Conservation (phyloP, 1,140 invertebrate species). For the Diachasmimorpha longicaudata region DNA sequence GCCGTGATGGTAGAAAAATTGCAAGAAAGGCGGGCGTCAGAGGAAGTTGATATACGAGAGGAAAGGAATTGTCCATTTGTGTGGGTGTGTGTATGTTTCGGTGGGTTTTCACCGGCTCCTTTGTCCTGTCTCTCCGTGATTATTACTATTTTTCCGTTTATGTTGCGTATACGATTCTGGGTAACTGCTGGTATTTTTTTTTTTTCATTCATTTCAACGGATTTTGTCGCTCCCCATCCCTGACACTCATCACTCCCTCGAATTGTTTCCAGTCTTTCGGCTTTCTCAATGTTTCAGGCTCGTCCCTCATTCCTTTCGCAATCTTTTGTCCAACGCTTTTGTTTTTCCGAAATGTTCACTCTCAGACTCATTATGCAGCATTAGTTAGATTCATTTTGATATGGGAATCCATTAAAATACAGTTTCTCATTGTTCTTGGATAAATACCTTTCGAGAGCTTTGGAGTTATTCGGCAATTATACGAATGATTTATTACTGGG, state of each 20-base stretch:
- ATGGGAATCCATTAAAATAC: neutral
- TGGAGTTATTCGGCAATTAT: neutral
- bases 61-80: conserved; percentile 33
- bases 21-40: neutral
- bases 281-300: neutral
- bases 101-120: neutral
- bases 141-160: conserved; percentile 12
- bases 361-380: neutral
- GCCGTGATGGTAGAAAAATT: conserved; percentile 9
- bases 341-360: neutral
- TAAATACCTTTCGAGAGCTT: neutral
- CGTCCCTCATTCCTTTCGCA: neutral
- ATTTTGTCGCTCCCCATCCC: neutral
- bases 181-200: neutral
- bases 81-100: neutral
- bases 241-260: neutral
- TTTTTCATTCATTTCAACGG: neutral
- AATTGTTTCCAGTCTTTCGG: neutral
- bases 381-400: neutral
- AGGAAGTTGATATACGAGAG: conserved; percentile 42
- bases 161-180: neutral
- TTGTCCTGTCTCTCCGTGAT: neutral
- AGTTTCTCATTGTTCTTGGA: neutral
- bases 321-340: neutral
- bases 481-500: neutral